Conservation (phyloP, 1,140 invertebrate species). For the Chironomus tepperi region DNA sequence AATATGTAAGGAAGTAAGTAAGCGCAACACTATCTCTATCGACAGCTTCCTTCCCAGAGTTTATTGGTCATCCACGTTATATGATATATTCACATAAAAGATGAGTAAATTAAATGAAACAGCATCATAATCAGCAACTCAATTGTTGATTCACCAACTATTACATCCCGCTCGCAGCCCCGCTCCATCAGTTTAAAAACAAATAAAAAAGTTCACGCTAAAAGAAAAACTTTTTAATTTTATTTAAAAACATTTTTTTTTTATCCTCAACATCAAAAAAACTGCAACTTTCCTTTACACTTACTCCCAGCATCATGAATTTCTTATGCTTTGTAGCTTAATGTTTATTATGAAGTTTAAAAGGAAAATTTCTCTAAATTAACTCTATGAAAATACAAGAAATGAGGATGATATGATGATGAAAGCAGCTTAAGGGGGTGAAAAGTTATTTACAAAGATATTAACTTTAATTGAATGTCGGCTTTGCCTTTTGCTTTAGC, state of each 20-base stretch:
- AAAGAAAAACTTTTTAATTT: neutral
- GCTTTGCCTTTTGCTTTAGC: neutral
- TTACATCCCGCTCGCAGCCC: too few species aligned
- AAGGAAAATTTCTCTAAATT: constrained; percentile 2
- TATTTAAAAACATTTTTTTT: neutral
- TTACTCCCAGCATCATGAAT: neutral
- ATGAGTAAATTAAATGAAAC: too few species aligned
- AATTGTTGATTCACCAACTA: too few species aligned
- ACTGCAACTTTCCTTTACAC: neutral
- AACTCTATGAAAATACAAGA: neutral
- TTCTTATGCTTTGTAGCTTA: neutral
- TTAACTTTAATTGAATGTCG: constrained; percentile 9
- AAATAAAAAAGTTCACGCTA: too few species aligned
- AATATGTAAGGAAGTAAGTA: too few species aligned
- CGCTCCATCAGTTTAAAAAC: too few species aligned
- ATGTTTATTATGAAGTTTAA: neutral
- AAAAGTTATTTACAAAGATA: constrained; percentile 21
- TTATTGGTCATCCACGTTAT: too few species aligned
- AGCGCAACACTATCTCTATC: too few species aligned
- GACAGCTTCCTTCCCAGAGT: too few species aligned
- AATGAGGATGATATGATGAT: constrained; percentile 5
- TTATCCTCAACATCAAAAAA: neutral
- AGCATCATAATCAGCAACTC: too few species aligned
- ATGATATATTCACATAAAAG: too few species aligned
- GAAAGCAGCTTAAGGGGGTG: constrained; percentile 15